Evolutionary conservation across 2,113 vertebrate genomes (phyloP).

Genomic region (Phrynocephalus versicolor): DNA sequence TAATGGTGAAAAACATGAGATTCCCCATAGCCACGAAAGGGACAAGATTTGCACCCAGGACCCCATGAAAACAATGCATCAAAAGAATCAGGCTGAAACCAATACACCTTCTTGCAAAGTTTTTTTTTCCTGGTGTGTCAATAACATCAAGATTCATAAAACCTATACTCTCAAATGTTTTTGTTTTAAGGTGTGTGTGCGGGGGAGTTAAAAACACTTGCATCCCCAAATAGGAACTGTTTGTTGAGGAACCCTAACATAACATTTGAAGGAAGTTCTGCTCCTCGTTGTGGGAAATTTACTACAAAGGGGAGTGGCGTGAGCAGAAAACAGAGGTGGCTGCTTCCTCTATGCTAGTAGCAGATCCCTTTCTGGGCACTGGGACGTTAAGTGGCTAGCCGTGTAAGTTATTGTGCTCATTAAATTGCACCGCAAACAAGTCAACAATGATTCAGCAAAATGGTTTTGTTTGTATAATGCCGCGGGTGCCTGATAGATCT

Average conservation of each 20-base stretch:
- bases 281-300: slow-evolving; percentile 66
- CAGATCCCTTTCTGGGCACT: slow-evolving; percentile 79
- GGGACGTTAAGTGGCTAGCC: slow-evolving; percentile 82
- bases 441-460: slow-evolving; percentile 86
- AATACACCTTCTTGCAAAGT: too few species aligned
- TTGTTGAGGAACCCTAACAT: slow-evolving; percentile 31
- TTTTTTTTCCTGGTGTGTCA: too few species aligned
- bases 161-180: too few species aligned
- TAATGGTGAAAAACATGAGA: too few species aligned
- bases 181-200: too few species aligned
- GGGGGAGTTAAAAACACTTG: not conserved
- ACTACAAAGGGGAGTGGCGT: slow-evolving; percentile 67
- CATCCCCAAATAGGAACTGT: not conserved
- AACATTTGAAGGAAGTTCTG: slow-evolving; percentile 38
- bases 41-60: too few species aligned
- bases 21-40: too few species aligned
- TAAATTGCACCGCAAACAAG: slow-evolving; percentile 87
- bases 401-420: slow-evolving; percentile 85
- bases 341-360: slow-evolving; percentile 72
- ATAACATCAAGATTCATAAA: too few species aligned
- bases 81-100: too few species aligned
- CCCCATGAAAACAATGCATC: too few species aligned
- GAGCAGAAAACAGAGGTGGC: slow-evolving; percentile 73
- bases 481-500: slow-evolving; percentile 83
- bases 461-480: slow-evolving; percentile 85